Evolutionary conservation across 2,797 vertebrate genomes (phyloP).

Genomic region (Strix occidentalis): DNA sequence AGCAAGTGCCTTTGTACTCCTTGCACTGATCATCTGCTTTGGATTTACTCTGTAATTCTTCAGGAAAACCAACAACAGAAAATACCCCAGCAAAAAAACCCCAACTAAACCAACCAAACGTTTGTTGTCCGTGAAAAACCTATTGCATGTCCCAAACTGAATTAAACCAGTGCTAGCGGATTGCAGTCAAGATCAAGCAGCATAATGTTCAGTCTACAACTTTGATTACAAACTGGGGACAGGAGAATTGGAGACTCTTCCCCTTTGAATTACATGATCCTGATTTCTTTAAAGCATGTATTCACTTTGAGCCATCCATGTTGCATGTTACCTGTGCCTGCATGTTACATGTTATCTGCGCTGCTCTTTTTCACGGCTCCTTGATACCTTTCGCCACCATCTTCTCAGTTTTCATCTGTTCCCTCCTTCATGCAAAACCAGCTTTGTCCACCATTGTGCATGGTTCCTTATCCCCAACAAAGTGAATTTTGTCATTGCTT

Average conservation of each 20-base stretch:
- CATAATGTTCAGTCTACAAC: not conserved
- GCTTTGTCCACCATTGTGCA: not conserved
- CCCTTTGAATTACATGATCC: not conserved
- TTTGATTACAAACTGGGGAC: not conserved
- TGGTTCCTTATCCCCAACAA: not conserved
- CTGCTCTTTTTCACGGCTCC: not conserved
- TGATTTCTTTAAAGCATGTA: not conserved
- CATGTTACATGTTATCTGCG: no score
- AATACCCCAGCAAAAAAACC: accelerated
- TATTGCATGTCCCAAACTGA: not conserved
- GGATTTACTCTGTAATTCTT: not conserved
- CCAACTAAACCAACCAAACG: not conserved
- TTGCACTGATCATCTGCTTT: not conserved
- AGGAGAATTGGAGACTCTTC: not conserved
- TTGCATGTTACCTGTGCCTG: no score
- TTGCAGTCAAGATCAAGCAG: not conserved
- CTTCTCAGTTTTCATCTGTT: not conserved
- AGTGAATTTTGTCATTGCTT: not conserved
- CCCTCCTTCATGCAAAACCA: not conserved
- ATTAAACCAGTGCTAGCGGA: not conserved
- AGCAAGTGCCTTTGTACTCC: not conserved
- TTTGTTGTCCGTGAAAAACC: not conserved
- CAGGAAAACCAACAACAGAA: not conserved
- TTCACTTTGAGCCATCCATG: not conserved
- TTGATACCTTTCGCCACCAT: not conserved